Conservation (phyloP, 2,797 vertebrate genomes). For the Nannoperca australis region DNA sequence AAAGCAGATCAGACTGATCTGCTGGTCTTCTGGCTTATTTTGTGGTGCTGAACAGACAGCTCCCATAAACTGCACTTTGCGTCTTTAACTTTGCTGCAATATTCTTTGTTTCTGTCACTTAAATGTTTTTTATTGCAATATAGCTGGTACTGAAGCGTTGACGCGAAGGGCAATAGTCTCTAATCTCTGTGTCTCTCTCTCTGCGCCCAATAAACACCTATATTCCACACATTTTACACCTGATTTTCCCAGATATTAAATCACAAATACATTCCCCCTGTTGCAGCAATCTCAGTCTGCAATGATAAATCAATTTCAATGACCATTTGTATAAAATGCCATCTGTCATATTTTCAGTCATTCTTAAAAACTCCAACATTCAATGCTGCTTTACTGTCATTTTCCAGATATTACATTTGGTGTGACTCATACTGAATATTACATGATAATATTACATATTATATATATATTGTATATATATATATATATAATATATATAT, state of each 20-base stretch:
- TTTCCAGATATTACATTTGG: constrained; percentile 4
- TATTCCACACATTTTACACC: background rate
- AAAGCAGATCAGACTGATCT: background rate
- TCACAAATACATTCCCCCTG: background rate
- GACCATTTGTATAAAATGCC: background rate
- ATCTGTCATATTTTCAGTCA: background rate
- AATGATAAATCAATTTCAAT: constrained; percentile 1
- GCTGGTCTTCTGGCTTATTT: background rate
- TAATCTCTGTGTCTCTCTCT: too few species aligned
- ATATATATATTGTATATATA: background rate
- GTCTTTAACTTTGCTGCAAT: background rate
- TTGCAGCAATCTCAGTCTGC: background rate
- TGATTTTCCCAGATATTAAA: background rate
- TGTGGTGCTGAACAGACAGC: constrained; percentile 22
- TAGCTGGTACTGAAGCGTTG: background rate
- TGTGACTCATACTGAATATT: background rate
- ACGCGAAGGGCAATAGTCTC: background rate
- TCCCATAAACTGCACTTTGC: background rate
- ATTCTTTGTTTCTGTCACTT: background rate
- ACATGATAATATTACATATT: background rate
- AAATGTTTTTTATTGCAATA: background rate
- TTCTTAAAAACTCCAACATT: background rate
- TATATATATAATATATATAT: background rate
- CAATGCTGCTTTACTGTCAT: background rate
- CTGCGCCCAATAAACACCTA: too few species aligned